Evolutionary conservation across 2,888 invertebrate species (phyloP).

Genomic region (Ennomos fuscantarius): DNA sequence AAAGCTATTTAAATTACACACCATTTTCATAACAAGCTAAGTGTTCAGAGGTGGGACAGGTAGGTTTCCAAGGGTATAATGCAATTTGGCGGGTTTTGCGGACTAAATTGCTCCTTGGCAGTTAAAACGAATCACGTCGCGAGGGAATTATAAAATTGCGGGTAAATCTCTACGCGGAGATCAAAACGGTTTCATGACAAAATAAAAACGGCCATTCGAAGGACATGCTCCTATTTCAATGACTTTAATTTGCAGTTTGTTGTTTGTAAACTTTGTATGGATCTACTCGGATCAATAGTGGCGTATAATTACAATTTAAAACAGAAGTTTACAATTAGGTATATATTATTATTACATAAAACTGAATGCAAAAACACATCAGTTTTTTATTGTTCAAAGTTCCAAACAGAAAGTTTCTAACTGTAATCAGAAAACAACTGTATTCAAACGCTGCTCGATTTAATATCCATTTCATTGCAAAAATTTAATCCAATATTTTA

Average conservation of each 20-base stretch:
- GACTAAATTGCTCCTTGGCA: conserved; percentile 68
- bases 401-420: background rate
- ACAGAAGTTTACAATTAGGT: too few relatives aligned
- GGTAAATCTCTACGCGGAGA: conserved; percentile 60
- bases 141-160: conserved; percentile 70
- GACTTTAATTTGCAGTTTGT: conserved; percentile 26
- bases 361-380: background rate
- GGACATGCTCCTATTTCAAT: conserved; percentile 36
- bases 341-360: too few relatives aligned
- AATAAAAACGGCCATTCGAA: conserved; percentile 56
- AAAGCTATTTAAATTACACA: conserved; percentile 59
- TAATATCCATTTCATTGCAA: conserved; percentile 6
- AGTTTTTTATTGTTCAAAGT: background rate
- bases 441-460: background rate
- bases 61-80: conserved; percentile 57
- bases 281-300: background rate
- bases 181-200: conserved; percentile 57
- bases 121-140: conserved; percentile 72
- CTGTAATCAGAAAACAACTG: background rate
- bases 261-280: conserved; percentile 20
- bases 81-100: conserved; percentile 62
- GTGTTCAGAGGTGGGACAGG: conserved; percentile 41
- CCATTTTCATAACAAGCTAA: conserved; percentile 48
- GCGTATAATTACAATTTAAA: conserved; percentile 11
- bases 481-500: conserved; percentile 41